Evolutionary conservation across 2,888 invertebrate species (phyloP).

Genomic region (Aradus depressus): DNA sequence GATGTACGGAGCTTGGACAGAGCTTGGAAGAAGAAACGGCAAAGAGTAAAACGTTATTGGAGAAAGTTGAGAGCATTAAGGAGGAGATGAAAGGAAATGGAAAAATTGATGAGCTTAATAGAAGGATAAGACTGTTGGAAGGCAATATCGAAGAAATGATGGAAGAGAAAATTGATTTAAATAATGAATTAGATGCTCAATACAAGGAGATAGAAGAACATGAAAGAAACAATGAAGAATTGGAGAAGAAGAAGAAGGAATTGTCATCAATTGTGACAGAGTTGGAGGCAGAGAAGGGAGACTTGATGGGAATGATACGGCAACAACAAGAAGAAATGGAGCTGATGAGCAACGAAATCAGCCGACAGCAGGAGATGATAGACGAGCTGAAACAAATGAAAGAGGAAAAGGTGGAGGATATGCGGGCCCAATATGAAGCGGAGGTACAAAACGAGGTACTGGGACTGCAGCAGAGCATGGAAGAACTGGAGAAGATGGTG

Average conservation of each 20-base stretch:
- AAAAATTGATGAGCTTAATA: slow-evolving; percentile 8
- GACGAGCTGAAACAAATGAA: slow-evolving; percentile 21
- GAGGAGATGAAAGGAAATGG: slow-evolving; percentile 4
- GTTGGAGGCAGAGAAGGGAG: slow-evolving; percentile 20
- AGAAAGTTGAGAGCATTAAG: slow-evolving; percentile 5
- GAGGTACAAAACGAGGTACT: slow-evolving; percentile 25
- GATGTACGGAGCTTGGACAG: slow-evolving; percentile 20
- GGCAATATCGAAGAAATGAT: slow-evolving; percentile 12
- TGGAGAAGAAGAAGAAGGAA: slow-evolving; percentile 12
- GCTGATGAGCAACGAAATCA: slow-evolving; percentile 20
- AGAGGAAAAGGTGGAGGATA: slow-evolving; percentile 19
- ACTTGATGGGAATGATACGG: slow-evolving; percentile 22
- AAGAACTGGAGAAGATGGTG: slow-evolving; percentile 22
- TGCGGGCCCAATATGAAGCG: slow-evolving; percentile 22
- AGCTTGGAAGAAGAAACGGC: slow-evolving; percentile 13
- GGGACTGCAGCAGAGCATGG: slow-evolving; percentile 22
- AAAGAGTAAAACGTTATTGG: slow-evolving; percentile 1
- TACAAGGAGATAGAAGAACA: slow-evolving; percentile 14
- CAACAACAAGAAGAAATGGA: slow-evolving; percentile 24
- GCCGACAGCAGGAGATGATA: slow-evolving; percentile 21
- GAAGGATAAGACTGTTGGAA: slow-evolving; percentile 6
- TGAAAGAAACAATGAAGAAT: slow-evolving; percentile 10
- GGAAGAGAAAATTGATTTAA: slow-evolving; percentile 15
- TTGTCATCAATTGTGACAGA: slow-evolving; percentile 5
- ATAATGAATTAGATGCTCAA: slow-evolving; percentile 10